Evolutionary conservation across 2,797 vertebrate species (phyloP).

Genomic region (Muraenolepis orangiensis): DNA sequence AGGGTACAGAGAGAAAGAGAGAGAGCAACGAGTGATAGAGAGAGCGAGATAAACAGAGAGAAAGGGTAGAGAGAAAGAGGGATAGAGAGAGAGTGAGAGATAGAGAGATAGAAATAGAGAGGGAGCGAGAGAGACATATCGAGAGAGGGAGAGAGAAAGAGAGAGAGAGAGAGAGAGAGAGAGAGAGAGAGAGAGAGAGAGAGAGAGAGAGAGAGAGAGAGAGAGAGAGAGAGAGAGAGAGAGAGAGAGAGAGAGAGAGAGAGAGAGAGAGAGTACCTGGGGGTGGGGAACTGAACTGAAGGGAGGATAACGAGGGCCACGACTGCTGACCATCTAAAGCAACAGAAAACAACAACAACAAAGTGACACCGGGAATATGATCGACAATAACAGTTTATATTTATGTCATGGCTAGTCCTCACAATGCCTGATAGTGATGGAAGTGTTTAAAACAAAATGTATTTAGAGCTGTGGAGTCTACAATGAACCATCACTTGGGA

Average conservation of each 20-base stretch:
- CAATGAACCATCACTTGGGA: not conserved
- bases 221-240: too few relatives aligned
- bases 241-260: too few relatives aligned
- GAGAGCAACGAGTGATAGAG: too few relatives aligned
- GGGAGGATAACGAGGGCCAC: constrained; percentile 74
- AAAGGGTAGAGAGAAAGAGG: too few relatives aligned
- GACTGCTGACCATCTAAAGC: constrained; percentile 70
- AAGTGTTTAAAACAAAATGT: not conserved
- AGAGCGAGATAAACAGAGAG: too few relatives aligned
- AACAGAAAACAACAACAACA: constrained; percentile 10
- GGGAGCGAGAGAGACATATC: constrained; percentile 16
- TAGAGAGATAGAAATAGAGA: not conserved
- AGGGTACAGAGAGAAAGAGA: too few relatives aligned
- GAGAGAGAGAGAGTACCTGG: constrained; percentile 68
- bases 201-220: too few relatives aligned
- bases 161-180: too few relatives aligned
- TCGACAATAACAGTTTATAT: not conserved
- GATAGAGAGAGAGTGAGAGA: too few relatives aligned
- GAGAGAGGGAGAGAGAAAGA: too few relatives aligned
- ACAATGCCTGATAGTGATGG: not conserved
- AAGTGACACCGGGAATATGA: constrained; percentile 13
- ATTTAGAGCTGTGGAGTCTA: not conserved
- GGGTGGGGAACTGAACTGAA: constrained; percentile 69
- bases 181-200: too few relatives aligned
- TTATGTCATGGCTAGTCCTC: not conserved